Percentiles rank a stretch among this genome's conserved stretches.
Conservation (phyloP, 2,888 invertebrate species). For the Xanthia togata region DNA sequence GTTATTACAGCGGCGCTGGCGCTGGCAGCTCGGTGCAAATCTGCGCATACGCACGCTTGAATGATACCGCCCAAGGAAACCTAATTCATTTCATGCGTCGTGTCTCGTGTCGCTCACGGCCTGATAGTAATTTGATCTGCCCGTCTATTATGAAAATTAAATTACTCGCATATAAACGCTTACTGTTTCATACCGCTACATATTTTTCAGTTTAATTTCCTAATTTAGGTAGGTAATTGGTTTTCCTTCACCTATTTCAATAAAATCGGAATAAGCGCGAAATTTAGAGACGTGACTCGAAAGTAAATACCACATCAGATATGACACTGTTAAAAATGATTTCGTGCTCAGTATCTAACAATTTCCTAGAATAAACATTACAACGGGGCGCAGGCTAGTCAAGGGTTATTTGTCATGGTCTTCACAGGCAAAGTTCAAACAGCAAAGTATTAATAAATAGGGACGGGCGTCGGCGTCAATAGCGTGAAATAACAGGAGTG, state of each 20-base stretch:
- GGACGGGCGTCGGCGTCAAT: slow-evolving; percentile 75
- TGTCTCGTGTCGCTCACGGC: slow-evolving; percentile 80
- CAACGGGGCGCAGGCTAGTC: slow-evolving; percentile 70
- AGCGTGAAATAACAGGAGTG: slow-evolving; percentile 81
- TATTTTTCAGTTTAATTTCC: slow-evolving; percentile 20
- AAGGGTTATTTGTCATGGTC: slow-evolving; percentile 79
- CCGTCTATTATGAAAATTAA: slow-evolving; percentile 82
- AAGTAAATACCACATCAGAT: slow-evolving; percentile 61
- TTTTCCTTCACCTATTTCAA: slow-evolving; percentile 11
- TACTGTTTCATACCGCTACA: slow-evolving; percentile 52
- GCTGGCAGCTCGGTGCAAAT: slow-evolving; percentile 64
- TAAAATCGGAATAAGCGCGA: slow-evolving; percentile 33
- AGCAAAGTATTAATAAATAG: slow-evolving; percentile 78
- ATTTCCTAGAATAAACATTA: slow-evolving; percentile 77
- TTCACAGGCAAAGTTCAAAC: slow-evolving; percentile 78
- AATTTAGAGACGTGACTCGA: slow-evolving; percentile 54
- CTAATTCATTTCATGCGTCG: slow-evolving; percentile 82
- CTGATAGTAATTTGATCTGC: slow-evolving; percentile 81
- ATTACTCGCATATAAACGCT: slow-evolving; percentile 74
- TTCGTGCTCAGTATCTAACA: slow-evolving; percentile 74
- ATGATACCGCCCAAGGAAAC: slow-evolving; percentile 78
- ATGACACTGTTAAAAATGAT: slow-evolving; percentile 70
- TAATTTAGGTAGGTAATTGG: slow-evolving; percentile 20
- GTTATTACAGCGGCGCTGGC: slow-evolving; percentile 69
- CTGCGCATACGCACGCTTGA: slow-evolving; percentile 70